Conservation (phyloP, 2,113 vertebrate genomes). For the Dryoscopus gambensis region DNA sequence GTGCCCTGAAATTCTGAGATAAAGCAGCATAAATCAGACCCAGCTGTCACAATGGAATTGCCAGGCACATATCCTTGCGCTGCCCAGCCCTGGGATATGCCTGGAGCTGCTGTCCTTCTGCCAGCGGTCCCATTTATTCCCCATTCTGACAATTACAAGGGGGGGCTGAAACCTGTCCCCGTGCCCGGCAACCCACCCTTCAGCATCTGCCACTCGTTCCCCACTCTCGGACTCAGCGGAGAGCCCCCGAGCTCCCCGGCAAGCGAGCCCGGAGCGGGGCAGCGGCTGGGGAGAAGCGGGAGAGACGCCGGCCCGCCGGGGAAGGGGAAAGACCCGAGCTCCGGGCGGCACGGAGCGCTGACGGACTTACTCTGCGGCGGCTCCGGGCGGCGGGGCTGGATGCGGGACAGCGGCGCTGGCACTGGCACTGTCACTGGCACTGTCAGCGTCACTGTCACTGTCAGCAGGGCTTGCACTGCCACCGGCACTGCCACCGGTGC, state of each 20-base stretch:
- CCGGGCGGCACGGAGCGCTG: neutral
- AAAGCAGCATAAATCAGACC: neutral
- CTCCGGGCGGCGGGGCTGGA: neutral
- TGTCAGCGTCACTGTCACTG: neutral
- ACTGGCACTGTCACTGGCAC: neutral
- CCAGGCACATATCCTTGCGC: rapidly evolving
- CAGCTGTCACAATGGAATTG: neutral
- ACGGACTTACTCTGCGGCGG: neutral
- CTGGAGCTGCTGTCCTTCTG: neutral
- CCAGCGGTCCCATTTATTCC: neutral
- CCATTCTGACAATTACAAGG: neutral
- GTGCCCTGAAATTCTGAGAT: neutral
- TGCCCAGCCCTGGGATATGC: neutral
- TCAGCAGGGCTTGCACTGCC: neutral
- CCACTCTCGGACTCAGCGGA: no score
- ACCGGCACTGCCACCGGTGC: neutral
- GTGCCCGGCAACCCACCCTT: neutral
- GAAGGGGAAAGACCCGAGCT: neutral
- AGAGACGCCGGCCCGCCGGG: neutral
- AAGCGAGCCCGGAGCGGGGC: neutral
- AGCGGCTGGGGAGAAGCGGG: neutral
- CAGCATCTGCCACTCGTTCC: neutral
- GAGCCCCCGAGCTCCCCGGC: neutral
- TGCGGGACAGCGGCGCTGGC: neutral
- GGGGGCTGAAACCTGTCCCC: neutral